Evolutionary conservation across 2,888 invertebrate species (phyloP), one percentile per base, ranked within the genome.

Genomic region (Drosophila hamatofila): DNA sequence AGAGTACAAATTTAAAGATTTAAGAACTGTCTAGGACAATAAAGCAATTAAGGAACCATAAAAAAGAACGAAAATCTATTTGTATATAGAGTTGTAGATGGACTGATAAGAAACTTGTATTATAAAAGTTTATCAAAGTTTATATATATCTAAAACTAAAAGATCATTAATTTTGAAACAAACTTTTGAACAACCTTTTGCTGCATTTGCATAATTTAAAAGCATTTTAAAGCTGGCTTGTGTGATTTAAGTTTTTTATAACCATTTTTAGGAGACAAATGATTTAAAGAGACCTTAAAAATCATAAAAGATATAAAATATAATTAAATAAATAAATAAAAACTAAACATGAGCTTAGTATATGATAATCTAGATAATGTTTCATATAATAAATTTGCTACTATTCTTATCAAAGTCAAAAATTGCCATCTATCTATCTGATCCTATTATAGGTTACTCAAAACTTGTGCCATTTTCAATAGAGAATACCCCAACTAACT

Each of bases 41-140:
- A n/a, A 46, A 46, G 5, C 46, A 27, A 46, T 46, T 27, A 46
- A 46, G n/a, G 1, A 12, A 6, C 27, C 8, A 7, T 4, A 25
- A 25, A 46, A 25, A 16, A 9, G n/a, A 46, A 46, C 14, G 8
- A 14, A 44, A 46, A 46, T 23, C 14, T n/a, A 9, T 25, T 16
- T 44, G 21, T 23, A 5, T 48, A 16, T 48, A 27, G 25, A 48
- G n/a, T n/a, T n/a, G 16, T 11, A 25, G 46, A n/a, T 48, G 27
- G n/a, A n/a, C 25, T 27, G 46, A 27, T n/a, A 27, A 48, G 25
- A 48, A 48, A 48, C 25, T 27, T 48, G 46, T 27, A 27, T 27
- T 27, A 25, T n/a, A 16, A 25, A n/a, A 25, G 46, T 25, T 25
- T n/a, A 48, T n/a, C 25, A n/a, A 30, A 18, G 18, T 12, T 12